Base-by-base conservation (phyloP, 2,113 vertebrate genomes). In the Benitochromis conjunctus region DNA sequence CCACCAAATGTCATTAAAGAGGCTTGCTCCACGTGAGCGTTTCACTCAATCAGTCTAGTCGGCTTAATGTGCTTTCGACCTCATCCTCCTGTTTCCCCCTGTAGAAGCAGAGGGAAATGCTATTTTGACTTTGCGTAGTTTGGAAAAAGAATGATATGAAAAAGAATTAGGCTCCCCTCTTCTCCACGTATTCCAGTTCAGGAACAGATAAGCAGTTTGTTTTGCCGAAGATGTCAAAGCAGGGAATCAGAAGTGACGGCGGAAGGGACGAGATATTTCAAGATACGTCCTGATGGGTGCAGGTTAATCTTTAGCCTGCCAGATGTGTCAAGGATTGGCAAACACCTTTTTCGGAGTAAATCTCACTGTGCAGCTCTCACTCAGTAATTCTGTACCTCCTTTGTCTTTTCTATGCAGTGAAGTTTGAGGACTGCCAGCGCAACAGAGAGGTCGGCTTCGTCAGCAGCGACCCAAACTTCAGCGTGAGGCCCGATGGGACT, bases 381-480 rank as follows among this genome's bases (percentile, higher is more conserved):
- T 26, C 31, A 86, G 78, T 93, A 83, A 92, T 81, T 89, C 71
- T 79, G 29, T 11, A 13, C 16, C 69, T 79, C 19, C 9, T 21
- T 38, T 38, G 24, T 92, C 7, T 82, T 82, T 88, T 31, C 89
- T 88, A 95, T 95, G 77, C 94, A 99, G 98, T 99, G 81, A 96
- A 95, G 95, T 98, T 98, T 91, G 97, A 97, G 91, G 96, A 96
- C 93, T 99, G 99, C 92, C 95, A 95, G 4, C 96, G 93, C 85
- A 97, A 92, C 88, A 93, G 96, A 81, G 96, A 96, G 80, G 95
- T 96, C 53, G 94, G 91, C 26, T 98, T 98, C 1, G 96, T 98
- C 92, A 98, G 96, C 95, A 97, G 95, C 88, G 97, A 97, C 94
- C 88, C 96, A 88, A 97, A 98, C 95, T 98, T 98, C 95, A 96